These are phyloP conservation scores for Propithecus deckenii DNA, from an alignment of 2,797 vertebrate species.

Conservation along the genomic window DNA sequence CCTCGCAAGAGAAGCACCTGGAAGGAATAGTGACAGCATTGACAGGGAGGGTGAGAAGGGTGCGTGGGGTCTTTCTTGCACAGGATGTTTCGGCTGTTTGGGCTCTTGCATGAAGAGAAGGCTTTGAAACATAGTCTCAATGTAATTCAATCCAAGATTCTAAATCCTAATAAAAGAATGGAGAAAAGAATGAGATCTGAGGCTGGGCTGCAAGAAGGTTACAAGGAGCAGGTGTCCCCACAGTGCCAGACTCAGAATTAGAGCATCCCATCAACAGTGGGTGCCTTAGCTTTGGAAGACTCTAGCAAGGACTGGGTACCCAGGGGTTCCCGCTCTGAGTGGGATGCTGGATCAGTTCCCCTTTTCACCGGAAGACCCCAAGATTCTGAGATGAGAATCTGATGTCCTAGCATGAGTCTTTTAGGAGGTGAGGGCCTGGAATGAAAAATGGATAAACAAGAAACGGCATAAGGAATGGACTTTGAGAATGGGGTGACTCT, in stretches of 20 bases:
- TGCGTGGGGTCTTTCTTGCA: background rate
- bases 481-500: background rate
- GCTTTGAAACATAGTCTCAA: background rate
- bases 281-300: background rate
- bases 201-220: background rate
- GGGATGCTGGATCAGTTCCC: background rate
- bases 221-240: rapidly evolving
- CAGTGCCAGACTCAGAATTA: background rate
- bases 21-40: background rate
- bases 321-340: background rate
- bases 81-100: background rate
- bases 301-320: background rate
- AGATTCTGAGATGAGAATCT: background rate
- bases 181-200: background rate
- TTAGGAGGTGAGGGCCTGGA: background rate
- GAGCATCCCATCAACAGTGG: background rate
- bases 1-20: background rate
- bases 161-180: background rate
- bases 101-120: background rate
- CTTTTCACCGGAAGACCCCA: background rate
- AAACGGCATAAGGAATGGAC: background rate
- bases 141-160: background rate
- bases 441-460: background rate
- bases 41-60: background rate
- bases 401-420: background rate